Evolutionary conservation across 2,888 invertebrate genomes (phyloP).

Genomic region (Sceliomorpha sp.): DNA sequence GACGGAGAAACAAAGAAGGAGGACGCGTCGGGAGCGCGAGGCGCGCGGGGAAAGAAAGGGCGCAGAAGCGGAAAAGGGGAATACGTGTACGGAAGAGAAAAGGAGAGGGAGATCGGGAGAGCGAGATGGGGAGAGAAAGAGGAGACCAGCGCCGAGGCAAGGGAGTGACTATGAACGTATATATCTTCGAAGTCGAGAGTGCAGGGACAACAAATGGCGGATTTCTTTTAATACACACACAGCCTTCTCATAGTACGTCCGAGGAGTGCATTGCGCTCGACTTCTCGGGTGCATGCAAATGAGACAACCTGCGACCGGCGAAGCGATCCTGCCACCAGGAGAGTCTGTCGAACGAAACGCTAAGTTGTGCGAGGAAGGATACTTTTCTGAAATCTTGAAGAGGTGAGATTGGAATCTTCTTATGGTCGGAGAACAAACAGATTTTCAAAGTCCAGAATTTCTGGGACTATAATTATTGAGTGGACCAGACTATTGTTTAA

Average conservation of each 20-base stretch:
- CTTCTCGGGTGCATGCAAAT: constrained; percentile 72
- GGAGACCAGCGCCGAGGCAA: constrained; percentile 11
- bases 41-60: constrained; percentile 16
- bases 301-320: constrained; percentile 73
- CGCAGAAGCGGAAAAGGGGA: constrained; percentile 31
- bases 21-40: constrained; percentile 25
- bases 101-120: constrained; percentile 26
- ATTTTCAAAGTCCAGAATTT: too few relatives aligned
- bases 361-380: constrained; percentile 5
- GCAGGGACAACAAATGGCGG: constrained; percentile 60
- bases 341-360: constrained; percentile 65
- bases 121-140: constrained; percentile 24
- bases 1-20: constrained; percentile 43
- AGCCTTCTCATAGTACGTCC: constrained; percentile 34
- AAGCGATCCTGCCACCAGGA: constrained; percentile 70
- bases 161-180: constrained; percentile 44
- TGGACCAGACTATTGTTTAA: too few relatives aligned
- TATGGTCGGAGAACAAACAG: too few relatives aligned
- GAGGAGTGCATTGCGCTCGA: constrained; percentile 43
- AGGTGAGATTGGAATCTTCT: too few relatives aligned
- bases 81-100: constrained; percentile 21
- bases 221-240: constrained; percentile 42
- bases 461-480: too few relatives aligned
- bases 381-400: neutral
- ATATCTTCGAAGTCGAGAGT: constrained; percentile 46